These are phyloP conservation scores for Sminthurides aquaticus DNA, from an alignment of 2,888 invertebrate species.

Conservation along the genomic window DNA sequence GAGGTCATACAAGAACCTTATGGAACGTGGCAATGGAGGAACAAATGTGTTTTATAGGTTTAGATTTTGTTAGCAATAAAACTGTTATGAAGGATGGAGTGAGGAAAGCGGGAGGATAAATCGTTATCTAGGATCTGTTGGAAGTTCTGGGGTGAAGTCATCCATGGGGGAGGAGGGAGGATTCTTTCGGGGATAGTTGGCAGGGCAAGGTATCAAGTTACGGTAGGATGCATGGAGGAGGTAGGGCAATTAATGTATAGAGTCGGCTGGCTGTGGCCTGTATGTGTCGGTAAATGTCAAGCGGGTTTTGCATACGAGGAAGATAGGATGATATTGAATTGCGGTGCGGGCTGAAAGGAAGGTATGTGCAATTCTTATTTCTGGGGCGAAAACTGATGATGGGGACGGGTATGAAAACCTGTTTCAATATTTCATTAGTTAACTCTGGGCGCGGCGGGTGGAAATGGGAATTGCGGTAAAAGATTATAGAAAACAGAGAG, in stretches of 20 bases:
- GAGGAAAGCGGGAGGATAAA: background rate
- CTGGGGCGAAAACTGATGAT: too few species aligned
- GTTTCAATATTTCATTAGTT: conserved; percentile 5
- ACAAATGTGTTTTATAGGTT: too few species aligned
- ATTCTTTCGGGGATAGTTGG: too few species aligned
- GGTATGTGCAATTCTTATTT: too few species aligned
- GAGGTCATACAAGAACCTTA: too few species aligned
- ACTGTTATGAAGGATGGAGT: background rate
- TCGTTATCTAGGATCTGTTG: background rate
- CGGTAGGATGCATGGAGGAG: background rate
- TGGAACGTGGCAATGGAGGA: too few species aligned
- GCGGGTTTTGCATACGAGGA: background rate
- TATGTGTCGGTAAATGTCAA: background rate
- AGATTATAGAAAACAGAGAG: background rate
- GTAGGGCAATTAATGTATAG: background rate
- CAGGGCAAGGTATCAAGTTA: background rate
- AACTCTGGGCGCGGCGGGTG: background rate
- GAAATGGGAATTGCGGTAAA: background rate
- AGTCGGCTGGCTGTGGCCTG: background rate
- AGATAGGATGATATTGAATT: too few species aligned
- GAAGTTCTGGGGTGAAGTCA: too few species aligned
- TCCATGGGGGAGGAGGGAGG: too few species aligned
- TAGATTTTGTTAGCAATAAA: too few species aligned
- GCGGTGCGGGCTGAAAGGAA: too few species aligned
- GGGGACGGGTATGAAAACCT: background rate